Conservation (phyloP, 2,888 invertebrate species). For the Torymus texanus region DNA sequence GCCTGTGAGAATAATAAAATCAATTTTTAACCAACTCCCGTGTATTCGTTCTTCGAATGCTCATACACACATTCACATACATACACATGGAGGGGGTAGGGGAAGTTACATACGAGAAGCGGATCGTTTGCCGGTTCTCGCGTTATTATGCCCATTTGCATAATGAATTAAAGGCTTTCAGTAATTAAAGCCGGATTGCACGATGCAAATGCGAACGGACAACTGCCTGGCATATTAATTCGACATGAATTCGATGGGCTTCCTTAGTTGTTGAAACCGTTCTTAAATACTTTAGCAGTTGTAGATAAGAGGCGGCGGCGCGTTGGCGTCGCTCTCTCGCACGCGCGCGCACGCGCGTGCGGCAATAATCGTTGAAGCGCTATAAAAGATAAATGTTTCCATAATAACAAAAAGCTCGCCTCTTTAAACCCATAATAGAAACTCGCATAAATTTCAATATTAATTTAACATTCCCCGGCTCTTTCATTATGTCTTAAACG, state of each 20-base stretch:
- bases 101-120: constrained; percentile 52
- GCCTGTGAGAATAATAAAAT: constrained; percentile 9
- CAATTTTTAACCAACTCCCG: constrained; percentile 46
- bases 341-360: too few species aligned
- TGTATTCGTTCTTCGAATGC: constrained; percentile 30
- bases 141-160: constrained; percentile 70
- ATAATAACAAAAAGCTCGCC: constrained; percentile 50
- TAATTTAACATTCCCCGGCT: constrained; percentile 46
- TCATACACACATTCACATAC: too few species aligned
- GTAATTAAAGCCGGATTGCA: constrained; percentile 68
- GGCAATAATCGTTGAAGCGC: constrained; percentile 50
- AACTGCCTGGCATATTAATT: constrained; percentile 66
- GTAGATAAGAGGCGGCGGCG: constrained; percentile 30
- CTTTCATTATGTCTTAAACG: constrained; percentile 46
- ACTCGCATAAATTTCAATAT: constrained; percentile 49
- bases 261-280: constrained; percentile 51
- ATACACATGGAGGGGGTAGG: too few species aligned
- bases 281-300: constrained; percentile 53
- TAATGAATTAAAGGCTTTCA: constrained; percentile 70
- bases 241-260: constrained; percentile 54
- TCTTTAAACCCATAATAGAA: constrained; percentile 40
- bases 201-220: constrained; percentile 66
- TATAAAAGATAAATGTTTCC: constrained; percentile 53
- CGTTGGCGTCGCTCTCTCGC: too few species aligned
- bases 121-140: constrained; percentile 67